phyloP scores from a whole-genome alignment of 1,140 invertebrate genomes.

The Globodera ellingtonae region DNA sequence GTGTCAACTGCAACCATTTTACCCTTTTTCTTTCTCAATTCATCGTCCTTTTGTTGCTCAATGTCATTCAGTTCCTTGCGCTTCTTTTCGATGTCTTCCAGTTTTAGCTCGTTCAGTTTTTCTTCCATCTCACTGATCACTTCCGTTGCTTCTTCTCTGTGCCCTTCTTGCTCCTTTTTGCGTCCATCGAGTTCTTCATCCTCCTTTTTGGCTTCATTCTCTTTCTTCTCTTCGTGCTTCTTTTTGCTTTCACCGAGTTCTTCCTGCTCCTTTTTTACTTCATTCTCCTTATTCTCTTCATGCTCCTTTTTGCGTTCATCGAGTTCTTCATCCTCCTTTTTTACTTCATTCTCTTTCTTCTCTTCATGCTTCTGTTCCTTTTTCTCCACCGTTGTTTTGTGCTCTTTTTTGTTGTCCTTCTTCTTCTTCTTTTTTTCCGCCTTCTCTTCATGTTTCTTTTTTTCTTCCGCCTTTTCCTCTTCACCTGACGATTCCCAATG shows the following conservation, averaged over 20 bases:
- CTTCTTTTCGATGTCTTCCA: no score
- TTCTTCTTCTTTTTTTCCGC: neutral
- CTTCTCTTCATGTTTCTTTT: neutral
- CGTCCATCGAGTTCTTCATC: neutral
- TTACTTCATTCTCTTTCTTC: neutral
- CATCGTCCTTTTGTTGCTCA: neutral
- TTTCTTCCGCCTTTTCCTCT: neutral
- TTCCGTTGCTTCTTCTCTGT: neutral
- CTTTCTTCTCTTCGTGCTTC: neutral
- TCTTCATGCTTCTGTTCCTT: slow-evolving; percentile 5
- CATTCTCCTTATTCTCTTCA: neutral
- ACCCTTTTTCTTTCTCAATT: neutral
- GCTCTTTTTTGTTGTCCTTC: neutral
- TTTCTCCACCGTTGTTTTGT: neutral
- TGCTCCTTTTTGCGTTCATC: neutral
- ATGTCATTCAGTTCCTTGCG: no score
- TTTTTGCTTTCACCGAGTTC: neutral
- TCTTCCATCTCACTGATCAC: neutral
- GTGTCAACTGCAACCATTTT: neutral
- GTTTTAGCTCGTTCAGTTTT: neutral
- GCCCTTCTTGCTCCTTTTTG: neutral
- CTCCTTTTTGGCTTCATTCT: neutral
- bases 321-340: neutral
- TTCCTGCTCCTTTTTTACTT: neutral
- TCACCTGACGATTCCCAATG: neutral